Percentiles rank a stretch among this genome's conserved stretches.
Conservation (phyloP, 2,888 invertebrate species). For the Electrophaes corylata region DNA sequence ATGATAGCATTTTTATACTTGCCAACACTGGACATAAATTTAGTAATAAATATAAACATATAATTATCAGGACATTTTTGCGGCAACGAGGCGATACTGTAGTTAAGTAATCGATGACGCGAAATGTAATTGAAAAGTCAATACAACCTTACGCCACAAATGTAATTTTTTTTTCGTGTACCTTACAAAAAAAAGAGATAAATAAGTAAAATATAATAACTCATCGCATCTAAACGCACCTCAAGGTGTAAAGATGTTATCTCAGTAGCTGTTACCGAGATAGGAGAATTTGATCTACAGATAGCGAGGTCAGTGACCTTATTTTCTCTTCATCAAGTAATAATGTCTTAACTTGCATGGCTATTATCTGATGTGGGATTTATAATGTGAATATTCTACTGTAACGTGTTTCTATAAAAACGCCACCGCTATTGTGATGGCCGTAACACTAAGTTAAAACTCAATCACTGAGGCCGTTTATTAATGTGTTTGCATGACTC, state of each 20-base stretch:
- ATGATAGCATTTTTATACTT: too few species aligned
- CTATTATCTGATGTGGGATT: slow-evolving; percentile 29
- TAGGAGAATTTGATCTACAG: slow-evolving; percentile 28
- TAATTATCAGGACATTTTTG: too few species aligned
- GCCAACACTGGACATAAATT: too few species aligned
- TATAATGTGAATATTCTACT: slow-evolving; percentile 12
- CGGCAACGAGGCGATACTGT: too few species aligned
- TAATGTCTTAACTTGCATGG: slow-evolving; percentile 33
- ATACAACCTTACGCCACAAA: too few species aligned
- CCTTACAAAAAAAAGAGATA: too few species aligned
- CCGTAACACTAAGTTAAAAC: not conserved
- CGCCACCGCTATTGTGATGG: not conserved
- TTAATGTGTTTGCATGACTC: too few species aligned
- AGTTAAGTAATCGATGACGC: too few species aligned
- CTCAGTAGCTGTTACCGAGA: slow-evolving; percentile 29
- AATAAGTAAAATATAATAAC: not conserved
- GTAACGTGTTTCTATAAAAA: not conserved
- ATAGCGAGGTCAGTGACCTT: slow-evolving; percentile 28
- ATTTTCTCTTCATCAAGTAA: slow-evolving; percentile 29
- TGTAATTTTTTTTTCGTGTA: not conserved
- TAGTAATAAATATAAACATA: too few species aligned
- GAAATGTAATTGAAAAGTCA: too few species aligned
- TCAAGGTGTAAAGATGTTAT: slow-evolving; percentile 25
- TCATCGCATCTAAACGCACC: not conserved
- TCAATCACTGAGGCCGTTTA: too few species aligned